Base-by-base conservation (phyloP, 2,888 invertebrate species). In the Margaritifera margaritifera region DNA sequence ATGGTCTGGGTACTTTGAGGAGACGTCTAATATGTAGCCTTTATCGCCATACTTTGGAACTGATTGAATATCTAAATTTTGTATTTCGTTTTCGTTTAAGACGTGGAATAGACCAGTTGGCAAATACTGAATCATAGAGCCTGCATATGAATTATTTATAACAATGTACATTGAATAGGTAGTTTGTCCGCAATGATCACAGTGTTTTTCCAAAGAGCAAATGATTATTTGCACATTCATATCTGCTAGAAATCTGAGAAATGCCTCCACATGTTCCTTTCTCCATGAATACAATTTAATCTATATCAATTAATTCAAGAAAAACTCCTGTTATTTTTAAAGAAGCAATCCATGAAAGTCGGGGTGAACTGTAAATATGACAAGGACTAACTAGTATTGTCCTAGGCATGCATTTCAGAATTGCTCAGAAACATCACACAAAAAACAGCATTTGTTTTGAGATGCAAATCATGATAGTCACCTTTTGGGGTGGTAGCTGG, bases 1-100 rank as follows among this genome's bases (percentile, higher is more conserved):
- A 19, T 83, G 62, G 24, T 80, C 27, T 5, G 90, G 89, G 80
- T 91, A 90, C 60, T 87, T 81, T 31, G 91, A 69, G 72, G 91
- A 90, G 5, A 91, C 90, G 74, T 91, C 89, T 5, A 91, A 78
- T 55, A 91, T 85, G 72, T 87, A 89, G 1, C 88, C 71, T 54
- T 59, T 67, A 18, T 71, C 65, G 15, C 53, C 60, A 65, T 71
- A 61, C 62, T 64, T 60, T 56, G 64, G 60, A 27, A 69, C 50
- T 25, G 19, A 59, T 55, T 1, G 25, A 19, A 67, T n/a, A 63
- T 76, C 66, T 56, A 72, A 71, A 25, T n/a, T 50, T 19, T 64
- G 42, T 19, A 72, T 68, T 71, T 76, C 73, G 25, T 71, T 66
- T 19, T 64, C 31, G 57, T 53, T 51, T 57, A 80, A 64, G 74